These are phyloP conservation scores for Prosopocoilus inquinatus DNA, from an alignment of 2,888 invertebrate species.

Conservation along the genomic window DNA sequence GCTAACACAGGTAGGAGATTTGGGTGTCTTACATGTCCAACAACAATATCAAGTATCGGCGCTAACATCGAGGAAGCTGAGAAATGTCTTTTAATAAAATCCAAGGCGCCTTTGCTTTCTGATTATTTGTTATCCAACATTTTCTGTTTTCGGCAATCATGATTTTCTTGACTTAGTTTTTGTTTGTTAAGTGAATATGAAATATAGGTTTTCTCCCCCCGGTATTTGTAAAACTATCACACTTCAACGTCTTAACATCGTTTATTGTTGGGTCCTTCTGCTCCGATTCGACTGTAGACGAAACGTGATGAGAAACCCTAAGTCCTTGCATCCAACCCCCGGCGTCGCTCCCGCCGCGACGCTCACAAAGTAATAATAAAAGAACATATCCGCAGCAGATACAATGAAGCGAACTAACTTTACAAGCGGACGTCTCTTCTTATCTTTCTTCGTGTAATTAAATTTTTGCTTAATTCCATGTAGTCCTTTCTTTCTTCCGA, in stretches of 20 bases:
- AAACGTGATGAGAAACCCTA: conserved; percentile 31
- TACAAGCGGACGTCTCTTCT: too few relatives aligned
- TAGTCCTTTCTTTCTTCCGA: too few relatives aligned
- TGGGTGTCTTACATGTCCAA: too few relatives aligned
- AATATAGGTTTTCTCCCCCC: too few relatives aligned
- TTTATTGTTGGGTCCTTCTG: conserved; percentile 39
- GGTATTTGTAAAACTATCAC: conserved; percentile 35
- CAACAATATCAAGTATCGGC: too few relatives aligned
- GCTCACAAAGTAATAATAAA: background rate
- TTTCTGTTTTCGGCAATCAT: too few relatives aligned
- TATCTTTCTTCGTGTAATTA: too few relatives aligned
- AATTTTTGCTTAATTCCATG: too few relatives aligned
- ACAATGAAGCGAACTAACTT: background rate
- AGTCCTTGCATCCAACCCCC: background rate
- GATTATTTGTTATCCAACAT: background rate
- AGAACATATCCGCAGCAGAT: background rate
- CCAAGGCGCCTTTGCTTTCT: conserved; percentile 8
- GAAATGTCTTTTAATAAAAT: conserved; percentile 29
- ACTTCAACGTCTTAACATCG: conserved; percentile 40
- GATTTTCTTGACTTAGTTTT: too few relatives aligned
- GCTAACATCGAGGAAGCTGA: conserved; percentile 18
- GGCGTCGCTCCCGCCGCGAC: background rate
- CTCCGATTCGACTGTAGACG: conserved; percentile 34
- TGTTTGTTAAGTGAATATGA: too few relatives aligned
- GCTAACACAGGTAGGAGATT: too few relatives aligned